Percentiles rank a stretch among this genome's conserved stretches.
Evolutionary conservation across 2,113 vertebrate species (phyloP).

Genomic region (Colius striatus): DNA sequence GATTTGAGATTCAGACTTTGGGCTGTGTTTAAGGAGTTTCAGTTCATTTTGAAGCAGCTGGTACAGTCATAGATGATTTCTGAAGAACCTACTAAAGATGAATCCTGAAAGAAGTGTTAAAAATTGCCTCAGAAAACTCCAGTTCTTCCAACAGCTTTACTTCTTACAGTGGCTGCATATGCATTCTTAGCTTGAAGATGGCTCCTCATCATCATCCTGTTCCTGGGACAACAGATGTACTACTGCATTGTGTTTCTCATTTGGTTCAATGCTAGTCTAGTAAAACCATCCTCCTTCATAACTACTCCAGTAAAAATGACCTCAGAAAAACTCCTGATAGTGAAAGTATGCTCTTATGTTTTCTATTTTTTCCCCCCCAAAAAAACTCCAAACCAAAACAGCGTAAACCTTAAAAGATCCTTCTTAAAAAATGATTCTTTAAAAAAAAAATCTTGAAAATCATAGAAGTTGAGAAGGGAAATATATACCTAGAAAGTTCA

Average conservation of each 20-base stretch:
- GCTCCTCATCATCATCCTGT: background rate
- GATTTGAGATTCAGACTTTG: background rate
- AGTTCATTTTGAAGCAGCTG: background rate
- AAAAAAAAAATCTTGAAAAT: background rate
- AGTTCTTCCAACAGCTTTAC: background rate
- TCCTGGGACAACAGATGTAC: accelerated
- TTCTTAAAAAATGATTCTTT: background rate
- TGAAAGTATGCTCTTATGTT: background rate
- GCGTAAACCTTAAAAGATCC: background rate
- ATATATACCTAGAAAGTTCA: background rate
- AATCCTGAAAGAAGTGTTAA: background rate
- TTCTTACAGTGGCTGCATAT: background rate
- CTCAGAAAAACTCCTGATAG: background rate
- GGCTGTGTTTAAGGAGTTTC: background rate
- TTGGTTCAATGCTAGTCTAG: background rate
- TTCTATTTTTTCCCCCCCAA: no score
- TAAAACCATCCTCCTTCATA: background rate
- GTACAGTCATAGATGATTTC: background rate
- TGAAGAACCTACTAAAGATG: background rate
- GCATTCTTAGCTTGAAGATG: background rate
- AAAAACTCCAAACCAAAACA: background rate
- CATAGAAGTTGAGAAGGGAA: background rate
- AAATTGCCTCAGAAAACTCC: background rate
- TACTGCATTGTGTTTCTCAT: background rate
- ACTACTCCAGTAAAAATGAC: background rate